Conservation (phyloP, 2,888 invertebrate species). For the Macroteleia sp. region DNA sequence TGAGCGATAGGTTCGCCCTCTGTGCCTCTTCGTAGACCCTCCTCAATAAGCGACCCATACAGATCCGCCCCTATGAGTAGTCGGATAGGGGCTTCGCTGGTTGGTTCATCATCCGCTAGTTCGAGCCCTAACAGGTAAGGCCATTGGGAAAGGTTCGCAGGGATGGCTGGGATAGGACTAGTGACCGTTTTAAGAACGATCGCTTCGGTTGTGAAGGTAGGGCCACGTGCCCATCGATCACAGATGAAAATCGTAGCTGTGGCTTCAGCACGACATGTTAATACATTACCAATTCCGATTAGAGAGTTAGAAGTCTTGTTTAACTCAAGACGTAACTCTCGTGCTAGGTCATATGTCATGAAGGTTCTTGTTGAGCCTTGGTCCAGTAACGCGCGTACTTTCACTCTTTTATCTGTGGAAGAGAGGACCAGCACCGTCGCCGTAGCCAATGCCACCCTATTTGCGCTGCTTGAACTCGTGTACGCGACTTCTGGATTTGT, state of each 20-base stretch:
- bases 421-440: conserved; percentile 14
- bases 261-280: background rate
- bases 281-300: background rate
- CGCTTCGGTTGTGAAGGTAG: background rate
- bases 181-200: background rate
- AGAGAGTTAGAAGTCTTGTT: background rate
- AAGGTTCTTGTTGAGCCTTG: conserved; percentile 14
- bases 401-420: background rate
- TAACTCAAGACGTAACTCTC: background rate
- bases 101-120: background rate
- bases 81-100: background rate
- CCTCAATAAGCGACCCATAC: background rate
- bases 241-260: background rate
- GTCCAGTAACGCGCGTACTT: conserved; percentile 8
- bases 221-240: conserved; percentile 1
- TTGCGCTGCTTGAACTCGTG: background rate
- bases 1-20: background rate
- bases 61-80: conserved; percentile 1
- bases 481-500: too few relatives aligned
- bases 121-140: background rate
- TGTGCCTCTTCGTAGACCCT: background rate
- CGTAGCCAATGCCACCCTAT: conserved; percentile 9
- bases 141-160: background rate
- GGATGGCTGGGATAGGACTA: background rate
- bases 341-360: background rate